Base-by-base conservation (phyloP, 2,113 vertebrate species). In the Toxotes jaculatrix region DNA sequence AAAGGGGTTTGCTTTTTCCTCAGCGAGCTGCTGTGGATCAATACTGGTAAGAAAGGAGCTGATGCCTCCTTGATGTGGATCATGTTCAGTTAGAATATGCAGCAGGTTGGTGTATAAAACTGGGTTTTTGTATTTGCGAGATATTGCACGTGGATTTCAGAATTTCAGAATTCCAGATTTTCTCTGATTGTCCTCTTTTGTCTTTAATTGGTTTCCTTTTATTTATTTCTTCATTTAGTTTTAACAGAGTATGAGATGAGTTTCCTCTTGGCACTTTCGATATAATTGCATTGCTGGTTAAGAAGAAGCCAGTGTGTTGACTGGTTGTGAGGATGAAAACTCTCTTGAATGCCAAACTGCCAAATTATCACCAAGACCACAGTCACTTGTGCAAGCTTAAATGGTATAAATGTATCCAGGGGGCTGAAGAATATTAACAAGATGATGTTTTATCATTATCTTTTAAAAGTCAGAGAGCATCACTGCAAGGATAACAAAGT, bases 21-120 rank as follows among this genome's bases (percentile, higher is more conserved):
- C 53, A 45, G 65, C 36, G 55, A 77, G 68, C 77, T 53, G 65
- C 17, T 87, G 59, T 11, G 21, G 32, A 76, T 85, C 79, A 85
- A 55, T 64, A 62, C 43, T 51, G 60, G n/a, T 55, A 19, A 64
- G 55, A 81, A 66, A 60, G 14, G n/a, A 79, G 63, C 40, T 36
- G 32, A 78, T 79, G 62, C 74, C 43, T 74, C 73, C n/a, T 55
- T 32, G 19, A 65, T 49, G 49, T 67, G 38, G 7, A 3, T 21
- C n/a, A 36, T 42, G 56, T n/a, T 73, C 21, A 36, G 42, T 5
- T 67, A 27, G 55, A 61, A 23, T 12, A 49, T 51, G n/a, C 49
- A 36, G 47, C 12, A 5, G 19, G 27, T n/a, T 14, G n/a, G 27
- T 38, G 21, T 12, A 10, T 7, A 2, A 27, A 31, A 43, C 9